phyloP scores from a whole-genome alignment of 2,888 invertebrate species.

The Fabriciana adippe region DNA sequence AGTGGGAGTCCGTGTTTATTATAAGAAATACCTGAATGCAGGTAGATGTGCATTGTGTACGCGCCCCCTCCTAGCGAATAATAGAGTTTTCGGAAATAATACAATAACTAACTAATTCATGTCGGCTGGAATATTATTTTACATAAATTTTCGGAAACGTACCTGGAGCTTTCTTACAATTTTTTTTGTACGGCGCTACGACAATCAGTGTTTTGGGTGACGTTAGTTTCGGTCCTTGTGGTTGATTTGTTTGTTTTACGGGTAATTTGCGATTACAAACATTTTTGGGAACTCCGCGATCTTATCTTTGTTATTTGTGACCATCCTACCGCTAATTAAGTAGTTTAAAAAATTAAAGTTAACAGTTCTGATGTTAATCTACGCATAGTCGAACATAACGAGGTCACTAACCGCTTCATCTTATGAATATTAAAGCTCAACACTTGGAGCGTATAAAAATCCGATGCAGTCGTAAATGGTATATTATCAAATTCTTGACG shows the following conservation, averaged over 20 bases:
- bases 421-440: constrained; percentile 71
- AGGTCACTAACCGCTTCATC: constrained; percentile 67
- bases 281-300: constrained; percentile 51
- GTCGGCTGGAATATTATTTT: constrained; percentile 69
- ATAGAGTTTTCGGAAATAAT: constrained; percentile 79
- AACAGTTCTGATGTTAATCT: constrained; percentile 63
- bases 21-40: constrained; percentile 73
- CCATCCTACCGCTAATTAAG: constrained; percentile 62
- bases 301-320: constrained; percentile 54
- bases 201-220: constrained; percentile 62
- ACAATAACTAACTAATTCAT: constrained; percentile 80
- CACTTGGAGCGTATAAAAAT: constrained; percentile 56
- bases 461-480: constrained; percentile 48
- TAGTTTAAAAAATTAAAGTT: constrained; percentile 58
- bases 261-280: constrained; percentile 71
- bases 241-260: constrained; percentile 76
- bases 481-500: constrained; percentile 45
- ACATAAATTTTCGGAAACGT: constrained; percentile 71
- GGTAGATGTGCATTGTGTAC: constrained; percentile 71
- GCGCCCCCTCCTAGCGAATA: constrained; percentile 67
- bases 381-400: constrained; percentile 66
- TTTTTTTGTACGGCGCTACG: constrained; percentile 53
- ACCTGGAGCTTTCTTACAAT: constrained; percentile 55
- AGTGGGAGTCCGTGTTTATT: constrained; percentile 72
- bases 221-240: constrained; percentile 67